Evolutionary conservation across 2,888 invertebrate genomes (phyloP).

Genomic region (Rhopalosiphum nymphaeae): DNA sequence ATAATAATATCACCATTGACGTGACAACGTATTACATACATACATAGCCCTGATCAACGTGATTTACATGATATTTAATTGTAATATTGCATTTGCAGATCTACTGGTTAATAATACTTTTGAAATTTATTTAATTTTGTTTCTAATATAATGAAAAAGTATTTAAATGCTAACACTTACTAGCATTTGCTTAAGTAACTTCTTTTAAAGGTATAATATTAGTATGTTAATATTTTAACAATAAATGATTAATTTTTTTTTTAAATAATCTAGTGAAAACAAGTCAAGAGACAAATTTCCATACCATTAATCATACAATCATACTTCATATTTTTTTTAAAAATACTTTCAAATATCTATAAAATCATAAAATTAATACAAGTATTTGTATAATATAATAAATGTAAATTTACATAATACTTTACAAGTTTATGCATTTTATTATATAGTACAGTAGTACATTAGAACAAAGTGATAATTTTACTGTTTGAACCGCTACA

Average conservation of each 20-base stretch:
- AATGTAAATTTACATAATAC: background rate
- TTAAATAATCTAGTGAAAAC: background rate
- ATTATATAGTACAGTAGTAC: too few relatives aligned
- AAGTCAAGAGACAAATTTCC: background rate
- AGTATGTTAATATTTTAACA: too few relatives aligned
- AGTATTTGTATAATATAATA: background rate
- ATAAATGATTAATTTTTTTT: background rate
- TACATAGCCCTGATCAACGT: background rate
- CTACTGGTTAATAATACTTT: background rate
- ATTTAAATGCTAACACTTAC: background rate
- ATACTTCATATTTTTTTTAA: background rate
- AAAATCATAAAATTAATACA: background rate
- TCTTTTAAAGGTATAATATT: background rate
- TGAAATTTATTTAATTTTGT: background rate
- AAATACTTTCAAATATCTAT: background rate
- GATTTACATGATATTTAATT: background rate
- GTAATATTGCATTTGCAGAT: background rate
- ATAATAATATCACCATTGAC: too few relatives aligned
- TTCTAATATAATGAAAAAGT: background rate
- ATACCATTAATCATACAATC: background rate
- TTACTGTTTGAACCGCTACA: background rate
- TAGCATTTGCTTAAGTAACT: background rate
- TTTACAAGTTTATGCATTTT: background rate
- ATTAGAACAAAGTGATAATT: too few relatives aligned
- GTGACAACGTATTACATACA: too few relatives aligned